Base-by-base conservation (phyloP, 2,113 vertebrate species). In the Girardinichthys multiradiatus region DNA sequence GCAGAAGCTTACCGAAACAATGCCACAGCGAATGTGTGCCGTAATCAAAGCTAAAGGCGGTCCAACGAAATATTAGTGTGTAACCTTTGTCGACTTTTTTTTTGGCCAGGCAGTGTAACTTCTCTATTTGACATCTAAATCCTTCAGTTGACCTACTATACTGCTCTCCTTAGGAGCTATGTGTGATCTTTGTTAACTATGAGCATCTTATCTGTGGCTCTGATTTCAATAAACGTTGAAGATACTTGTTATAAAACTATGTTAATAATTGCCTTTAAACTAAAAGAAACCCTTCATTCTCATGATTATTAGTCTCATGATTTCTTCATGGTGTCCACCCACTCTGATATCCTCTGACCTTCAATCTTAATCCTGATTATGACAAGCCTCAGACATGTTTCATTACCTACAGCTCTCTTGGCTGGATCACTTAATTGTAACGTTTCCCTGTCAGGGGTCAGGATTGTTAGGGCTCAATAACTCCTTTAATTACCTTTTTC, bases 401-500 rank as follows among this genome's bases (percentile, higher is more conserved):
- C 57, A 58, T 35, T 77, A 57, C 79, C 73, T 80, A 51, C 42
- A 39, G 37, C 62, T 70, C 15, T 72, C 57, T 28, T 29, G 63
- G 70, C 64, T 63, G 58, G 37, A 42, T 81, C 33, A 70, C 68
- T 73, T 51, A 71, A 64, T 68, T 77, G 76, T 71, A 57, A 63
- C 67, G 68, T 82, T 64, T 80, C 61, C 75, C 74, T 62, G 19
- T 67, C 69, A 69, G 57, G 39, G 57, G 76, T 70, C 65, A 74
- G 79, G 62, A 72, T 81, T 83, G 62, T 87, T 65, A 48, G 62
- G 57, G 31, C 79, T 87, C 76, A 87, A 81, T 68, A 70, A 73
- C 4, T 57, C 72, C 70, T 87, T 87, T 83, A 86, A 85, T 85
- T 58, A 86, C 85, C 76, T 86, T 58, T 88, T 78, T 79, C 82